These are phyloP conservation scores for Trachelipus rathkii DNA, from an alignment of 1,140 invertebrate species.

Conservation along the genomic window DNA sequence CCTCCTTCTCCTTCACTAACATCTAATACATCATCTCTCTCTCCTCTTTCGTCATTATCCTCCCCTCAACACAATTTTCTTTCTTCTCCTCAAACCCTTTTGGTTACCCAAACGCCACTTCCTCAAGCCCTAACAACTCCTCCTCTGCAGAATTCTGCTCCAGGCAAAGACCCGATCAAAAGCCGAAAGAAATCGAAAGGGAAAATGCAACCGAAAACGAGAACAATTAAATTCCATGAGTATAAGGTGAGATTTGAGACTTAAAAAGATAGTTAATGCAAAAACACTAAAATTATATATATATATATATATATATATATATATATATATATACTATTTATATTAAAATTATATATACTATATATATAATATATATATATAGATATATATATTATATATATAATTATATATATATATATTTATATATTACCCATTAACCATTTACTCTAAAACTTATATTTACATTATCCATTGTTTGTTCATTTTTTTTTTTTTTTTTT, in stretches of 20 bases:
- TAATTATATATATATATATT: no score
- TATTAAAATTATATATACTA: no score
- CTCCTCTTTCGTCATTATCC: constrained; percentile 33
- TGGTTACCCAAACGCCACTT: constrained; percentile 38
- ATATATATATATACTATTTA: no score
- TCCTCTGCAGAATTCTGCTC: constrained; percentile 56
- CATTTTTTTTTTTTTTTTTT: no score
- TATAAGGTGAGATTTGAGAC: constrained; percentile 65
- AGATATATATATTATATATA: no score
- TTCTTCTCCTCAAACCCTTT: constrained; percentile 34
- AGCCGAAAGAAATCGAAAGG: constrained; percentile 83
- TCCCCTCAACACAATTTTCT: constrained; percentile 36
- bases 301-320: no score
- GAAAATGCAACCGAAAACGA: constrained; percentile 73
- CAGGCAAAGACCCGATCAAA: constrained; percentile 66
- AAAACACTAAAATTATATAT: no score
- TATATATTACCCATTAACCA: no score
- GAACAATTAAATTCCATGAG: constrained; percentile 95
- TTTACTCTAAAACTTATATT: no score
- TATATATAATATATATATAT: no score
- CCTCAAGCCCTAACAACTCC: constrained; percentile 43
- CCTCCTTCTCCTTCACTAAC: constrained; percentile 52
- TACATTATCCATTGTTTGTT: no score
- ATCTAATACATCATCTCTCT: constrained; percentile 46
- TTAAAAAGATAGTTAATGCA: no score